Conservation (phyloP, 1,140 invertebrate genomes). For the Rhagoletis pomonella region DNA sequence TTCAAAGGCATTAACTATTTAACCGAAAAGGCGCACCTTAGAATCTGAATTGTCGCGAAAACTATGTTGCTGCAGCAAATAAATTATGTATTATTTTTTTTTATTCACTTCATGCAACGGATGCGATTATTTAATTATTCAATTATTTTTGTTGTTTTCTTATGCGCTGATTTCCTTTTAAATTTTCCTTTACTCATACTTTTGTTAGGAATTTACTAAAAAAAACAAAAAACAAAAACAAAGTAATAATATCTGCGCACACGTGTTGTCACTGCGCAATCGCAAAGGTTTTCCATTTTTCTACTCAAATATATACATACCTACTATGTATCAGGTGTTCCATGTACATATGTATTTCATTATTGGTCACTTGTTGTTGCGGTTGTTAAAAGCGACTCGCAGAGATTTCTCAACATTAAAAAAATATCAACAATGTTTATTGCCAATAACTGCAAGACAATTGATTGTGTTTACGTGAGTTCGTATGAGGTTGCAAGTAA, state of each 20-base stretch:
- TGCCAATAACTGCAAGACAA: background rate
- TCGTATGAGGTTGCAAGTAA: constrained; percentile 22
- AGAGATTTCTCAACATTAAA: background rate
- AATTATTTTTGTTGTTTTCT: constrained; percentile 22
- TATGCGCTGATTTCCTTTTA: constrained; percentile 20
- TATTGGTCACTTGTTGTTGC: constrained; percentile 22
- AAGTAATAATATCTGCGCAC: background rate
- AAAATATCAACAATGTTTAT: background rate
- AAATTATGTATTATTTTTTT: background rate
- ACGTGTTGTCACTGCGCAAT: constrained; percentile 32
- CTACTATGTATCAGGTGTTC: constrained; percentile 18
- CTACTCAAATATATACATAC: background rate
- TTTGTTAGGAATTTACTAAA: background rate
- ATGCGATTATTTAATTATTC: constrained; percentile 48
- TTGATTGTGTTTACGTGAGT: constrained; percentile 25
- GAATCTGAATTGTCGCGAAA: background rate
- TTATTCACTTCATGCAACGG: background rate
- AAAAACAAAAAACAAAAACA: background rate
- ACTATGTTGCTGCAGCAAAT: background rate
- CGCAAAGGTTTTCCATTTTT: background rate
- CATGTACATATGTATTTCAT: background rate
- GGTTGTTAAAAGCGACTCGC: background rate
- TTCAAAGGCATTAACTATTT: background rate
- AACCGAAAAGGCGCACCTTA: constrained; percentile 38
- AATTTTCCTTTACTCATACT: background rate